Evolutionary conservation across 2,888 invertebrate genomes (phyloP), one percentile per base, ranked within the genome.

Genomic region (Bellardia pandia): DNA sequence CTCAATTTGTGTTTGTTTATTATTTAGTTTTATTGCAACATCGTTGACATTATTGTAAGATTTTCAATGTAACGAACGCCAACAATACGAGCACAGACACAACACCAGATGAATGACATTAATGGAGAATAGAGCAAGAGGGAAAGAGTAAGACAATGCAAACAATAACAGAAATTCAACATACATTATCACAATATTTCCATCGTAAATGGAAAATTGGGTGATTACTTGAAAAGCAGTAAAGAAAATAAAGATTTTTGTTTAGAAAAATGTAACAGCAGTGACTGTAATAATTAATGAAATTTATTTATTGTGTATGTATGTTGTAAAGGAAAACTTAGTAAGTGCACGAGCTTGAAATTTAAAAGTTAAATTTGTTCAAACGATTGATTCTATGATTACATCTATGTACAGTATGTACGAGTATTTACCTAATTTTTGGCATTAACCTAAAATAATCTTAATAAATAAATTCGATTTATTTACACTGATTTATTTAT

Each of bases 1-100:
- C 23, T 58, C 30, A 60, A 13, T 62, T 62, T 33, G 37, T n/a
- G 8, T 62, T 56, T 23, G 3, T 23, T 56, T 56, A 23, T 56
- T 23, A 23, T 56, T 62, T 62, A 62, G 11, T 62, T 62, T 62
- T 60, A 60, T 62, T 62, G 37, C 14, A 60, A 58, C 23, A 33
- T 60, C 33, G n/a, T 69, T 51, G n/a, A 37, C 33, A 51, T 33
- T 51, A 69, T 69, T 51, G 51, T 30, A n/a, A 69, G 51, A 69
- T 37, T 69, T 69, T n/a, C 37, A 37, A 69, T 51, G 69, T 69
- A 69, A 51, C 33, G 23, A 37, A 3, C 51, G 51, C 33, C 30
- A 48, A 68, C 13, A 11, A 45, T 2, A 11, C 45, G 11, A 45
- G 13, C 13, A 45, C 45, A 45, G 45, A 45, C 45, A 45, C 45